Percentiles rank a stretch among this genome's conserved stretches.
phyloP scores from a whole-genome alignment of 2,113 vertebrate genomes.

The Seriola aureovittata region DNA sequence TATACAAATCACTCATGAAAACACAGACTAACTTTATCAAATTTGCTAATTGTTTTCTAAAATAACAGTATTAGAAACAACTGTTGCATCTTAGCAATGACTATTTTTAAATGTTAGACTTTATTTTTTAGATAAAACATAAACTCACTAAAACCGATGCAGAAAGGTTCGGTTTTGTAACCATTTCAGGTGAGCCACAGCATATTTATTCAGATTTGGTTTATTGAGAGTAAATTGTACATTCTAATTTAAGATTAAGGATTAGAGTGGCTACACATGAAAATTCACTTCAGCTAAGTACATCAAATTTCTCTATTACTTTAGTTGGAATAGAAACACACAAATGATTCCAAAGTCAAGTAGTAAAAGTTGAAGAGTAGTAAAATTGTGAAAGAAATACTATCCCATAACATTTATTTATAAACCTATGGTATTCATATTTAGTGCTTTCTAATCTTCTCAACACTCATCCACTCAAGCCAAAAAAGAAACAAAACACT shows the following conservation, averaged over 20 bases:
- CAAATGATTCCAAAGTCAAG: neutral
- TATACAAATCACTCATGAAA: neutral
- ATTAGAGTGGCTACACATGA: neutral
- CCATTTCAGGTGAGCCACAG: neutral
- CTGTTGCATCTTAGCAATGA: neutral
- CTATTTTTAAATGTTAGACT: neutral
- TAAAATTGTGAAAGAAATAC: neutral
- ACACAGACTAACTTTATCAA: neutral
- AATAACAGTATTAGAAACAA: neutral
- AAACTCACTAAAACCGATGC: neutral
- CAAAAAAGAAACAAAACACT: neutral
- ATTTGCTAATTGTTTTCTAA: neutral
- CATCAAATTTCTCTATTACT: neutral
- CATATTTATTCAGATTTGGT: neutral
- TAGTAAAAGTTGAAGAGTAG: no score
- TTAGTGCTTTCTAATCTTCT: no score
- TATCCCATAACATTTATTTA: neutral
- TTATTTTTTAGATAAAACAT: neutral
- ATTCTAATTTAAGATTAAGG: neutral
- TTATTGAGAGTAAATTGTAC: neutral
- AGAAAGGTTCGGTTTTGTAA: neutral
- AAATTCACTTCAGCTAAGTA: neutral
- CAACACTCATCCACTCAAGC: neutral
- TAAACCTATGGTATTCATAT: neutral
- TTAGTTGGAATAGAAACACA: neutral